Evolutionary conservation across 2,113 vertebrate species (phyloP), one percentile per base, ranked within the genome.

Genomic region (Chaetodon auriga): DNA sequence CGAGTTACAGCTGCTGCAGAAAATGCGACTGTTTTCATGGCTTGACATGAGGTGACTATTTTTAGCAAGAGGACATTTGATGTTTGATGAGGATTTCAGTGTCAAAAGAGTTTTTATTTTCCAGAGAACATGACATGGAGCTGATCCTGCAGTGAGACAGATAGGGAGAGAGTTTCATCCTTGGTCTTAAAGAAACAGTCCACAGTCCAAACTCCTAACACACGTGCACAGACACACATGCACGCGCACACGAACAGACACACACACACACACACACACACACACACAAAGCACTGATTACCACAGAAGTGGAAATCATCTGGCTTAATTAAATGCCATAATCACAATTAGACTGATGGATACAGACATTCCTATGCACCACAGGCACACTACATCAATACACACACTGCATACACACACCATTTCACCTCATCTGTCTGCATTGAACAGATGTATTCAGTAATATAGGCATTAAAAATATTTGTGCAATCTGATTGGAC

Each of bases 1-100:
- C 41, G 68, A 75, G 3, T 23, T 49, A 53, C 73, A 68, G 73
- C 76, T 61, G 73, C 71, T 61, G 43, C 18, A 23, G 68, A 49
- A 43, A 19, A 76, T 18, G 70, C 5, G 53, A 62, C 53, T 38
- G 57, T 69, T 66, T 65, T 57, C 43, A 11, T 21, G 14, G 74
- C 35, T 55, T 68, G 77, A 81, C 82, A 72, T 9, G 58, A 79
- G 16, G 48, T 41, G 73, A 51, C 74, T 87, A 84, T 84, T 86
- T 89, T 87, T 83, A 85, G 78, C 35, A 9, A 18, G 72, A 45
- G 30, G 48, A 75, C 57, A 58, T 84, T 81, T 89, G 69, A 87
- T 76, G 62, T 80, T 78, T 70, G 75, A 90, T 64, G 75, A 78
- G 75, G 83, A 87, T 86, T 89, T 81, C 65, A 68, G 68, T 80